phyloP scores from a whole-genome alignment of 2,797 vertebrate species.

The Australoheros facetus region DNA sequence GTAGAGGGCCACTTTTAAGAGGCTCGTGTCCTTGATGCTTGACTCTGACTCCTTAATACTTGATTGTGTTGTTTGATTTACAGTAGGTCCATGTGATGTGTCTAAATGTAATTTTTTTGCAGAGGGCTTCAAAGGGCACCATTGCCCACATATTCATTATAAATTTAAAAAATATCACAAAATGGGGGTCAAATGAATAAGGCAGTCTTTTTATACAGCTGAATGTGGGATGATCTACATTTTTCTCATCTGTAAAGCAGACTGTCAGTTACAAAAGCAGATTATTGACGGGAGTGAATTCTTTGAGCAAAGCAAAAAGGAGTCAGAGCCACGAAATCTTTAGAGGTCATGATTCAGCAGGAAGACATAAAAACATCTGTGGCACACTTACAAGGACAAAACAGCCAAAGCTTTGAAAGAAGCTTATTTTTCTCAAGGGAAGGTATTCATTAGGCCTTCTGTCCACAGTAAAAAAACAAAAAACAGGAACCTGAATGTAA shows the following conservation, averaged over 20 bases:
- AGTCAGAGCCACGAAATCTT: slow-evolving; percentile 9
- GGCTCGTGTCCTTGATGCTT: background rate
- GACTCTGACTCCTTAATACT: background rate
- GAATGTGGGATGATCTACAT: background rate
- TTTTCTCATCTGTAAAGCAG: background rate
- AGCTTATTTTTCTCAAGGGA: slow-evolving; percentile 2
- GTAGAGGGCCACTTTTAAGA: background rate
- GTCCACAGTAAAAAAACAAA: background rate
- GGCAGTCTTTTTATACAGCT: background rate
- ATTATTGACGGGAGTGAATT: slow-evolving; percentile 7
- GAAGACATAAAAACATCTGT: slow-evolving; percentile 26
- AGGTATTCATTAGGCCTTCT: background rate
- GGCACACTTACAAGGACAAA: background rate
- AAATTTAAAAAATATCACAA: background rate
- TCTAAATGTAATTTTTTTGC: background rate
- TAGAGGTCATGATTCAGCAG: slow-evolving; percentile 15
- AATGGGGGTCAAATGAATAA: background rate
- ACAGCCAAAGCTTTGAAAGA: background rate
- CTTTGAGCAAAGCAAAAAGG: slow-evolving; percentile 6
- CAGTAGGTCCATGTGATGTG: background rate
- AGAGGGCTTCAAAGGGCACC: background rate
- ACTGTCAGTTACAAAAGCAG: background rate
- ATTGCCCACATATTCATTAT: background rate
- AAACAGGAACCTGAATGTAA: background rate
- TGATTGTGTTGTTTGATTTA: background rate